Evolutionary conservation across 2,797 vertebrate species (phyloP), one percentile per base, ranked within the genome.

Genomic region (Rhinoraja longicauda): DNA sequence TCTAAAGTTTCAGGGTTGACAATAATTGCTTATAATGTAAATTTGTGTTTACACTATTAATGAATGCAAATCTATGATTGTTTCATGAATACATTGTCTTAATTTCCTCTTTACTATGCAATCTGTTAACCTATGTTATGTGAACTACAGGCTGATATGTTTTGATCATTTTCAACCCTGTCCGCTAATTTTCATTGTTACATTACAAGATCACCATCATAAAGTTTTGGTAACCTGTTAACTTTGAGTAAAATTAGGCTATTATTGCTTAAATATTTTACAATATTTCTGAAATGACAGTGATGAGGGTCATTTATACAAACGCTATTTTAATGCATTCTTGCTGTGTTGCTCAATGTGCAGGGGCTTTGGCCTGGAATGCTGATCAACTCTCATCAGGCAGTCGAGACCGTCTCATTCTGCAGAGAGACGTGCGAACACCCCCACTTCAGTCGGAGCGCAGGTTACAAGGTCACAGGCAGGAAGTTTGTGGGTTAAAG

Each of bases 301-400:
- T 84, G n/a, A 36, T n/a, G n/a, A 36, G 62, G 59, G 29, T 32
- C 12, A 64, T 5, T 19, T 32, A 88, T 17, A 32, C 32, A 64
- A 88, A 62, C n/a, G 8, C 84, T 67, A 6, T 67, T 67, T 67
- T 15, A 81, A 19, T 15, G 26, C n/a, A 86, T 4, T 86, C 6
- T 86, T n/a, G 59, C 53, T 19, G 19, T 91, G 39, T 75, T 91
- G 70, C 67, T 73, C 45, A 10, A 21, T 53, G 24, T 73, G 12
- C 94, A 97, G 97, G 97, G 64, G 97, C 97, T 2, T 95, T 97
- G 94, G 97, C 97, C 0, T 97, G 97, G 97, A 97, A 97, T 0
- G 97, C 97, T 15, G 97, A 97, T 94, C 97, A 97, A 96, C 95
- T 97, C 94, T 97, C 97, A 13, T 97, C 97, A 0, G 97, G 97